Conservation (phyloP, 2,888 invertebrate species). For the Pachliopta kotzebuea region DNA sequence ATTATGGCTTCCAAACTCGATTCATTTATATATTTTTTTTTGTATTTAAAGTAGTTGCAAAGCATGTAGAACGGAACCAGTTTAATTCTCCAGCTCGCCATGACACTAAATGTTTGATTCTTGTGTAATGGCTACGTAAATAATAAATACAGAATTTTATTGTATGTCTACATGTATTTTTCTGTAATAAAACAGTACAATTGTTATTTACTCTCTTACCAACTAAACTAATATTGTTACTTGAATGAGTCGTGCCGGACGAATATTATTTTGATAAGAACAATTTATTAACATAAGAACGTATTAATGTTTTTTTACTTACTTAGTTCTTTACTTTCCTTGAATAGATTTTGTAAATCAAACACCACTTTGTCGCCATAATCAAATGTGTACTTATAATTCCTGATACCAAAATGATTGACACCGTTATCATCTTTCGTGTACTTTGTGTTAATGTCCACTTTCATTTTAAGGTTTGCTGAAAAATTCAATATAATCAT, state of each 20-base stretch:
- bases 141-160: not conserved
- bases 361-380: constrained; percentile 66
- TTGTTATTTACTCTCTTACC: too few relatives aligned
- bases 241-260: too few relatives aligned
- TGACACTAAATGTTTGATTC: constrained; percentile 15
- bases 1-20: too few relatives aligned
- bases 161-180: too few relatives aligned
- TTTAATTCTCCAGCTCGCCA: constrained; percentile 11
- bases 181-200: too few relatives aligned
- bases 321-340: constrained; percentile 69
- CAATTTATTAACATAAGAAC: too few relatives aligned
- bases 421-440: constrained; percentile 54
- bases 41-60: too few relatives aligned
- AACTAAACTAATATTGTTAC: too few relatives aligned
- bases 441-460: constrained; percentile 63
- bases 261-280: too few relatives aligned
- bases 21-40: too few relatives aligned
- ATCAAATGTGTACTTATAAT: constrained; percentile 65
- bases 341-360: constrained; percentile 66
- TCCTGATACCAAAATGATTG: constrained; percentile 57
- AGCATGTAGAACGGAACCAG: constrained; percentile 4
- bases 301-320: constrained; percentile 41
- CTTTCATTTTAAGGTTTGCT: constrained; percentile 65
- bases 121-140: constrained; percentile 10
- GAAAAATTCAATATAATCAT: constrained; percentile 34